phyloP scores from a whole-genome alignment of 92 coral and sea anemone species.

The Chrysogorgia sp. region DNA sequence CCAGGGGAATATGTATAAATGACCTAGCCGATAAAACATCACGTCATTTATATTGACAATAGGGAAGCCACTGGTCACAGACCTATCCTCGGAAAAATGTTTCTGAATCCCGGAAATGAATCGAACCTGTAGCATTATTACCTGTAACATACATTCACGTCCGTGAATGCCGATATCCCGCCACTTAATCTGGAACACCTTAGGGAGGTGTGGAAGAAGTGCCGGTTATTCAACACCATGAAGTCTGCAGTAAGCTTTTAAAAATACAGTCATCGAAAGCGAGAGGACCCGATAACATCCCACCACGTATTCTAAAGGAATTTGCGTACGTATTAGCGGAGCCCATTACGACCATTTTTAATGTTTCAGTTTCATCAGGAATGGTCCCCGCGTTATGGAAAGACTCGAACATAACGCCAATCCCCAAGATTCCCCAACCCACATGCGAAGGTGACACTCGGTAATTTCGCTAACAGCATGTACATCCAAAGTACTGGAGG shows the following conservation, averaged over 20 bases:
- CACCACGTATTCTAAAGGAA: conserved; percentile 15
- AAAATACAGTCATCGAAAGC: conserved; percentile 15
- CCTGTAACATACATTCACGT: too few relatives aligned
- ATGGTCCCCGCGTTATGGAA: conserved; percentile 48
- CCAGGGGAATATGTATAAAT: too few relatives aligned
- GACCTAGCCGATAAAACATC: too few relatives aligned
- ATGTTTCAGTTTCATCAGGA: conserved; percentile 35
- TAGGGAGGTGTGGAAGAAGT: conserved; percentile 16
- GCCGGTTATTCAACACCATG: conserved; percentile 25
- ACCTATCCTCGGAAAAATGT: too few relatives aligned
- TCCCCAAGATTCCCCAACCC: too few relatives aligned
- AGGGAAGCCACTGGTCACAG: too few relatives aligned
- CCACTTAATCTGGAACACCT: conserved; percentile 6
- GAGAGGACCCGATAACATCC: conserved; percentile 43
- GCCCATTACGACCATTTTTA: conserved; percentile 39
- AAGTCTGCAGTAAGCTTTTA: conserved; percentile 33
- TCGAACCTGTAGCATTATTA: too few relatives aligned
- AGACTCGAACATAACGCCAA: conserved; percentile 38
- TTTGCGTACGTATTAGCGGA: conserved; percentile 33
- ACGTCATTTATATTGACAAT: too few relatives aligned
- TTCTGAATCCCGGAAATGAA: too few relatives aligned
- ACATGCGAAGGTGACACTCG: too few relatives aligned
- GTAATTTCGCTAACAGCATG: too few relatives aligned
- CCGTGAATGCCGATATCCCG: conserved; percentile 34
- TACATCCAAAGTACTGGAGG: too few relatives aligned